Base-by-base conservation (phyloP, 2,888 invertebrate genomes). In the Acanthosepion esculentum region DNA sequence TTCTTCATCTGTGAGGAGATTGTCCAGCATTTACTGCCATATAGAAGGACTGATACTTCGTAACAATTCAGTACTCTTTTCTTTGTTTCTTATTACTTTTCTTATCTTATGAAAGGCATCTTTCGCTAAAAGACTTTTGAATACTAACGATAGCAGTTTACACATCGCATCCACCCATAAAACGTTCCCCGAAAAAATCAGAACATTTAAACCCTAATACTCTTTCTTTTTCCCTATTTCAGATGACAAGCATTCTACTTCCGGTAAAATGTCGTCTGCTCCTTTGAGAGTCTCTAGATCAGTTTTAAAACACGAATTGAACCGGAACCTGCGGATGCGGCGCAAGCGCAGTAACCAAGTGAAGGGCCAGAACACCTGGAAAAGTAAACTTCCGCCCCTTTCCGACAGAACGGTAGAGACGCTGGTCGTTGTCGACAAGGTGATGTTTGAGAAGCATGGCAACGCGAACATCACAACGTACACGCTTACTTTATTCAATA, bases 401-500 rank as follows among this genome's bases (percentile, higher is more conserved):
- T 10, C 53, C 18, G 93, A 92, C 48, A 55, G 96, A 95, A 97
- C 96, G 5, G 96, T 97, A 64, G 97, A 97, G 95, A 96, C 96
- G 53, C 94, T 97, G 94, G 97, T 97, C 23, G 97, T 97, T 64
- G 97, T 97, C 12, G 97, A 97, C 95, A 96, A 97, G 94, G 96
- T 96, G 53, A 96, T 97, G 97, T 96, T 96, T 93, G 95, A 96
- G 94, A 96, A 96, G 94, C 97, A 97, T 94, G 97, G 97, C 48
- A 96, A 96, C 64, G 96, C 96, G n/a, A 97, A 97, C 95, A 96
- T 97, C 55, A 97, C 97, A 50, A 97, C 96, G 8, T 97, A 97
- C 95, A 96, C 97, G 0, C 96, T 97, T 8, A 97, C 97, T 23
- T 95, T 97, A n/a, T 97, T 97, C 94, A 97, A 97, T 95, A 97